Percentiles rank a stretch among this genome's conserved stretches.
Conservation (phyloP, 2,113 vertebrate genomes). For the Capreolus pygargus region DNA sequence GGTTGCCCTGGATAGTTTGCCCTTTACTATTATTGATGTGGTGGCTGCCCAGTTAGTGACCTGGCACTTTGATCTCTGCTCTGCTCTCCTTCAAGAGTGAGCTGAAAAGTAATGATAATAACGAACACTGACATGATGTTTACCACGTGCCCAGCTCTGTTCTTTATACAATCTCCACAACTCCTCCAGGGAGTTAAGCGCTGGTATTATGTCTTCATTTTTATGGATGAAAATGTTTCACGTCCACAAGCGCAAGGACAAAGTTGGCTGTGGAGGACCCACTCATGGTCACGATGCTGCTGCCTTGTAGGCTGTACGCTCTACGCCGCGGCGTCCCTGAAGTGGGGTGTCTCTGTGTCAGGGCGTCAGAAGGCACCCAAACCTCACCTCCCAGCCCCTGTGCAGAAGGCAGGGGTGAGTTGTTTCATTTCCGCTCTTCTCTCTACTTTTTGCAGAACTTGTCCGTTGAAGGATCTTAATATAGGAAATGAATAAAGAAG, state of each 20-base stretch:
- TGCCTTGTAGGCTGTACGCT: not conserved
- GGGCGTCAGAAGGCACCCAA: not conserved
- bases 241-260: not conserved
- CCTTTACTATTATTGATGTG: not conserved
- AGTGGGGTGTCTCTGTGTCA: not conserved
- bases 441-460: not conserved
- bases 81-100: not conserved
- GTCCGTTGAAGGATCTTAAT: not conserved
- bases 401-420: not conserved
- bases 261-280: not conserved
- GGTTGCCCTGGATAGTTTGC: not conserved
- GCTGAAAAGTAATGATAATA: not conserved
- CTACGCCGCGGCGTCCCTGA: not conserved
- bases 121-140: not conserved
- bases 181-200: not conserved
- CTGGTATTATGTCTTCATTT: not conserved
- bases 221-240: not conserved
- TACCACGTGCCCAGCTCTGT: not conserved
- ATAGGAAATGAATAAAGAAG: not conserved
- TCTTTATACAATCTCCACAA: not conserved
- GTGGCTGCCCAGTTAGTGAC: not conserved
- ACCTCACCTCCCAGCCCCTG: not conserved
- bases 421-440: not conserved
- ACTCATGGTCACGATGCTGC: rapidly evolving
- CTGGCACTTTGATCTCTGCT: not conserved